phyloP scores from a whole-genome alignment of 2,113 vertebrate species.

The Nyctereutes procyonoides region DNA sequence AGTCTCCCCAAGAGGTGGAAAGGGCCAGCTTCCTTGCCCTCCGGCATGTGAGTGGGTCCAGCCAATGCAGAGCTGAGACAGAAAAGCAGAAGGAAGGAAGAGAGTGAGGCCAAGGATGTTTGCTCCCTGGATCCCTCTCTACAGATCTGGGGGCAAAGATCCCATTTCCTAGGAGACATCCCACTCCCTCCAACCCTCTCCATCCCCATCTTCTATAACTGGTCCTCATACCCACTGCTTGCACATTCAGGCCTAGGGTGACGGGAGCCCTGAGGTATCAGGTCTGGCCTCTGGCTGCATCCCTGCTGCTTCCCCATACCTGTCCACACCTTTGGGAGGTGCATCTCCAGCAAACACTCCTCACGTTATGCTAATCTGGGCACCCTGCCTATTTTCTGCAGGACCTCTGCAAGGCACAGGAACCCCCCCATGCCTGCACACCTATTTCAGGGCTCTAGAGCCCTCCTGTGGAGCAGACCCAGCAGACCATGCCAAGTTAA shows the following conservation, averaged over 20 bases:
- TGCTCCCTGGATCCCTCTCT: not conserved
- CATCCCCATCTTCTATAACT: not conserved
- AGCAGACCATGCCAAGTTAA: not conserved
- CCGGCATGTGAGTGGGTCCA: not conserved
- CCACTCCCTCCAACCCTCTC: not conserved
- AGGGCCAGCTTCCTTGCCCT: not conserved
- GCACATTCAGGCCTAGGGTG: no score
- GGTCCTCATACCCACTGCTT: accelerated
- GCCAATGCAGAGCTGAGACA: not conserved
- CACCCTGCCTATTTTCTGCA: not conserved
- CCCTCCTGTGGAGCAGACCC: not conserved
- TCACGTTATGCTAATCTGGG: not conserved
- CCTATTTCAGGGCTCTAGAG: not conserved
- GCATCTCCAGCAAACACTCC: not conserved
- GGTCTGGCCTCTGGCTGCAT: no score
- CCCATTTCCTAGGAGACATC: no score
- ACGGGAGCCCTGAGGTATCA: not conserved
- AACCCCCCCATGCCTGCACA: no score
- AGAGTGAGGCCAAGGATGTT: not conserved
- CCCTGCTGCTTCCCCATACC: not conserved
- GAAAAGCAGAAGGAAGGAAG: not conserved
- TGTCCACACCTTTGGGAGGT: not conserved
- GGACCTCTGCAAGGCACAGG: not conserved
- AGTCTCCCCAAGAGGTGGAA: not conserved
- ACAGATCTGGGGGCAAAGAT: not conserved